Conservation (phyloP, 1,140 invertebrate genomes). For the Drosophila tsacasi region DNA sequence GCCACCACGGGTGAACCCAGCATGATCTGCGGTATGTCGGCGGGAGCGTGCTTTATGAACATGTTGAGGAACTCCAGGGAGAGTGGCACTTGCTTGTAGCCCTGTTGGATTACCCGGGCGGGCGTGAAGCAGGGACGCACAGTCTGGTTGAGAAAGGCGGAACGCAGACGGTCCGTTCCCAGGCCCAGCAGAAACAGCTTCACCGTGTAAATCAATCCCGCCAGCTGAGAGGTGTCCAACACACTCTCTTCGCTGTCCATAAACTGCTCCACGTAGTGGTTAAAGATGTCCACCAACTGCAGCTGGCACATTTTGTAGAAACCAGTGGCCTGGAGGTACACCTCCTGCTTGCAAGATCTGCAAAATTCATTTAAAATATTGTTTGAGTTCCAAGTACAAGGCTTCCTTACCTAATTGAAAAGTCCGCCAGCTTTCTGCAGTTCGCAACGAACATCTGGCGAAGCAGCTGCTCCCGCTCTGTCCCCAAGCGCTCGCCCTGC, state of each 20-base stretch:
- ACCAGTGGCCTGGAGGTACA: constrained; percentile 78
- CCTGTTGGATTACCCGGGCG: constrained; percentile 63
- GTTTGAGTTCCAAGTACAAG: background rate
- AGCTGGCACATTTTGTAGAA: constrained; percentile 84
- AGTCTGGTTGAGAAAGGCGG: constrained; percentile 74
- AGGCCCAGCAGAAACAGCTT: constrained; percentile 72
- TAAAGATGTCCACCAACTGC: constrained; percentile 78
- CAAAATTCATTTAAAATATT: background rate
- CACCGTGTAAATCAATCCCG: constrained; percentile 77
- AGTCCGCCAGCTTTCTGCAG: constrained; percentile 78
- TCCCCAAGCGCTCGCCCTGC: constrained; percentile 63
- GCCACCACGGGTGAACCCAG: constrained; percentile 75
- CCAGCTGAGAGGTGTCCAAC: constrained; percentile 51
- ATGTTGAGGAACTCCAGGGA: constrained; percentile 81
- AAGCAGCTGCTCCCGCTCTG: constrained; percentile 65
- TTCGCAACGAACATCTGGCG: constrained; percentile 70
- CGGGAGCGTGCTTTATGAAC: constrained; percentile 75
- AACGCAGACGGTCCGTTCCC: constrained; percentile 71
- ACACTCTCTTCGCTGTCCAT: constrained; percentile 29
- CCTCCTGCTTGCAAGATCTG: constrained; percentile 75
- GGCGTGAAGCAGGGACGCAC: constrained; percentile 74
- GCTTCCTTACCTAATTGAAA: constrained; percentile 73
- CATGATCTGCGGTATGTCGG: constrained; percentile 77
- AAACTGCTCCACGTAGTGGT: constrained; percentile 63
- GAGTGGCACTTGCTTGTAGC: constrained; percentile 72